phyloP scores from a whole-genome alignment of 2,888 invertebrate species.

The Resseliella maxima region DNA sequence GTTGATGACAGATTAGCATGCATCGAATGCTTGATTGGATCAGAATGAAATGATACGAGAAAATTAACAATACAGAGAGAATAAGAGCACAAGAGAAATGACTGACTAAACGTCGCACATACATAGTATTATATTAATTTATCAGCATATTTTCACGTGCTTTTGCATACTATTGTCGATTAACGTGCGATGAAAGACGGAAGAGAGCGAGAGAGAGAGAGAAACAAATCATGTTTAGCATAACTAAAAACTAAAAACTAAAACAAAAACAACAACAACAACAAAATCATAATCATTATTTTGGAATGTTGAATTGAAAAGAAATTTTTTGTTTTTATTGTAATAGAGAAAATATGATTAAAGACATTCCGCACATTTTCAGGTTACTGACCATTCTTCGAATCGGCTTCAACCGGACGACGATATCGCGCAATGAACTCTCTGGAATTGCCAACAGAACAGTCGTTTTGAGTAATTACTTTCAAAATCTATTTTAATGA shows the following conservation, averaged over 20 bases:
- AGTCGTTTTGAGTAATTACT: too few species aligned
- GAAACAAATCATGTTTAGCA: too few species aligned
- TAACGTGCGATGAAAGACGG: not conserved
- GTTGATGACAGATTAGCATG: slow-evolving; percentile 11
- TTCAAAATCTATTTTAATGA: too few species aligned
- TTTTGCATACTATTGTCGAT: not conserved
- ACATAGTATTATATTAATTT: not conserved
- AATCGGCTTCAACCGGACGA: too few species aligned
- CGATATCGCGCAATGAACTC: too few species aligned
- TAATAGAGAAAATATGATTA: not conserved
- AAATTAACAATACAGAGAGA: not conserved
- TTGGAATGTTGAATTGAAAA: slow-evolving; percentile 48
- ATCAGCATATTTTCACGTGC: slow-evolving; percentile 38
- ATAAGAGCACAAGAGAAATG: too few species aligned
- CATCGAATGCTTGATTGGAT: not conserved
- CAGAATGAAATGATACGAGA: not conserved
- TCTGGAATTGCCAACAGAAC: too few species aligned
- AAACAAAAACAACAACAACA: too few species aligned
- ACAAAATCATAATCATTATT: slow-evolving; percentile 37
- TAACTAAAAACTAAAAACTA: not conserved
- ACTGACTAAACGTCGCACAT: not conserved
- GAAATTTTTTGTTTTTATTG: too few species aligned
- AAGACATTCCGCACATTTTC: not conserved
- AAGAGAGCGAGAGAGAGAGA: not conserved
- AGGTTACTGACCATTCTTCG: not conserved